Evolutionary conservation across 2,888 invertebrate genomes (phyloP), one percentile per base, ranked within the genome.

Genomic region (Hydroisotoma schaefferi): DNA sequence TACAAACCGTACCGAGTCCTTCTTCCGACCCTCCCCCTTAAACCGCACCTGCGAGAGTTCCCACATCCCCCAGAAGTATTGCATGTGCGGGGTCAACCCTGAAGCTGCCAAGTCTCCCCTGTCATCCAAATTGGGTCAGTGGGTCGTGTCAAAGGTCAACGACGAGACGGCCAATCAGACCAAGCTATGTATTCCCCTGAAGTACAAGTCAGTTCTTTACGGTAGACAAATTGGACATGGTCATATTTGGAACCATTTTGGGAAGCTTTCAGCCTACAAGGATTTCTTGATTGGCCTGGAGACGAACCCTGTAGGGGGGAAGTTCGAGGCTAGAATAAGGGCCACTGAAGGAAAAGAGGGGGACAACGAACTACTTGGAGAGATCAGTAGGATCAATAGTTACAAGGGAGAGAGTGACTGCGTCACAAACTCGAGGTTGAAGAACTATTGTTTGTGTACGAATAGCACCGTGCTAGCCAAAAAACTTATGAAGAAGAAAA

Each of bases 21-120:
- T 71, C 37, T 73, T 73, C 40, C 67, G 69, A 40, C 56, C 53
- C n/a, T 57, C 63, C 8, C 70, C 70, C 2, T 10, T 10, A n/a
- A 70, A 70, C 57, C 62, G 73, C 29, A 73, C 67, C 47, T 73
- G 73, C 48, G 71, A 73, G 43, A 63, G 56, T 38, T 57, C 67
- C 15, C 49, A 54, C 1, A 70, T 73, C 38, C 69, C 73, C 2
- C 63, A 68, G 56, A 26, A 62, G 23, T 71, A 68, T 46, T 73
- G 73, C 49, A 69, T 70, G 62, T 73, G 73, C 47, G 73, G 73
- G 0, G 71, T 71, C 6, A 62, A 65, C n/a, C 68, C 68, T 0
- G 38, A 38, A 1, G 59, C 57, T 20, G 38, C 28, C 44, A 47
- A 55, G 10, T 63, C 68, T 2, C 20, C 55, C 5, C 23, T 68